These are phyloP conservation scores for zebrafish (Danio rerio) DNA, from an alignment of 2,113 vertebrate species.

Conservation along the genomic window DNA sequence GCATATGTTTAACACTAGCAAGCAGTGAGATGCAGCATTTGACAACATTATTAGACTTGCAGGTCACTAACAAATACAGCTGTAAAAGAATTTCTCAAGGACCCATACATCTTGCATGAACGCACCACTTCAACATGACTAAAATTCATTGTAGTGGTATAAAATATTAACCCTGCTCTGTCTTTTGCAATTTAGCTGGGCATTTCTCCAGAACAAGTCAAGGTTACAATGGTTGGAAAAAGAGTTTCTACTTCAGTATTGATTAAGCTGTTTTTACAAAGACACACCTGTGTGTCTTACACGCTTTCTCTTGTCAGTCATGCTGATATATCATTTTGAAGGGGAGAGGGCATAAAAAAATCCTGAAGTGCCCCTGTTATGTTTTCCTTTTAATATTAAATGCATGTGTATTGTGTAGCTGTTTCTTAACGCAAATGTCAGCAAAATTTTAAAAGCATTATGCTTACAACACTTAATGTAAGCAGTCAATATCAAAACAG, in stretches of 20 bases:
- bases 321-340: no score
- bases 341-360: no score
- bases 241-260: neutral
- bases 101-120: neutral
- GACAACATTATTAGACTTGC: neutral
- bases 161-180: neutral
- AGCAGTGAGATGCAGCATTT: neutral
- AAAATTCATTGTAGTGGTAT: neutral
- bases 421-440: no score
- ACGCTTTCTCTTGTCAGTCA: neutral
- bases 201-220: neutral
- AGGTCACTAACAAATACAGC: neutral
- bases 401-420: no score
- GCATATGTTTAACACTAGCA: no score
- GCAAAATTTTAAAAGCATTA: no score
- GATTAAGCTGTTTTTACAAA: neutral
- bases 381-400: no score
- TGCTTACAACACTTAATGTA: no score
- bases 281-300: neutral
- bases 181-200: neutral
- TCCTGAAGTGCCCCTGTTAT: no score
- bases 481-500: no score
- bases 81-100: neutral
- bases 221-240: neutral
- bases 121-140: neutral